Conservation (phyloP, 2,888 invertebrate genomes). For the Dicyrtomina minuta region DNA sequence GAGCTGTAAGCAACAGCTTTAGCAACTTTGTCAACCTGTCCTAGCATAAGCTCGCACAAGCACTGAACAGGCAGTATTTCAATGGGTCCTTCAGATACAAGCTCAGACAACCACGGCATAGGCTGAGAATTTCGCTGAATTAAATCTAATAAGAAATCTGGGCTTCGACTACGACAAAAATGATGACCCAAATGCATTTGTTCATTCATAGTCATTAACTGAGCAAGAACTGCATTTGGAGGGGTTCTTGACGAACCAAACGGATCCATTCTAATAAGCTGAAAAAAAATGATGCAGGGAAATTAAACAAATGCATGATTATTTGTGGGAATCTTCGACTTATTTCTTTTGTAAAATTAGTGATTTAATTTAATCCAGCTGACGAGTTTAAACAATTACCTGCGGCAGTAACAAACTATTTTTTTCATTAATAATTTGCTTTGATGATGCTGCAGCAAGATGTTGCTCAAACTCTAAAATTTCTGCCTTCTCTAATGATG, state of each 20-base stretch:
- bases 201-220: conserved; percentile 73
- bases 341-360: no score
- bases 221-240: conserved; percentile 73
- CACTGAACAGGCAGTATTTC: conserved; percentile 84
- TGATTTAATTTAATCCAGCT: no score
- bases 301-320: neutral
- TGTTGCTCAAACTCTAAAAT: conserved; percentile 88
- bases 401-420: conserved; percentile 82
- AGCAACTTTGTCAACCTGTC: conserved; percentile 55
- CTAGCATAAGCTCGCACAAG: conserved; percentile 88
- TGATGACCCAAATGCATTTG: conserved; percentile 82
- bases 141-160: conserved; percentile 88
- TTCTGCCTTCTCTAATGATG: conserved; percentile 71
- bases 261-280: conserved; percentile 82
- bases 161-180: conserved; percentile 82
- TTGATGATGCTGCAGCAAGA: conserved; percentile 84
- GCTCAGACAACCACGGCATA: conserved; percentile 95
- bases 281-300: conserved; percentile 39
- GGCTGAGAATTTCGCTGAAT: conserved; percentile 88
- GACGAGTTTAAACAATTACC: no score
- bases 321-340: no score
- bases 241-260: conserved; percentile 79
- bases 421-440: conserved; percentile 84
- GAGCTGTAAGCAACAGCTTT: conserved; percentile 29
- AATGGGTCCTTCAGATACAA: conserved; percentile 85